phyloP scores from a whole-genome alignment of 2,888 invertebrate species.

The Calameuta idolon region DNA sequence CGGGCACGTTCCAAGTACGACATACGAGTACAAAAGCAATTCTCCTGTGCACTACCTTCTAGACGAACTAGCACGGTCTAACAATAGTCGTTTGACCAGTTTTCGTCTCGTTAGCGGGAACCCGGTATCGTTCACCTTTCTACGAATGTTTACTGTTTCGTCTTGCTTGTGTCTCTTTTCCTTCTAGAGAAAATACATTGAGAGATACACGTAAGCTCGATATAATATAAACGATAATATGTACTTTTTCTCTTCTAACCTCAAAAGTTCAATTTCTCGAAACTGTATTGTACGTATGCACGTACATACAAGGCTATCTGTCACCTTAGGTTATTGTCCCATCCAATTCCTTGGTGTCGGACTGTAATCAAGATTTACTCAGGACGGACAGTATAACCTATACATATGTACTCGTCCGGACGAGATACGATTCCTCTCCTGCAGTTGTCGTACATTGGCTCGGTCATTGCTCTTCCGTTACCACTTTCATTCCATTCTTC shows the following conservation, averaged over 20 bases:
- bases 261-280: not conserved
- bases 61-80: not conserved
- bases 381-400: not conserved
- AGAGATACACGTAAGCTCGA: not conserved
- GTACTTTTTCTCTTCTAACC: not conserved
- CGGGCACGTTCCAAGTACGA: not conserved
- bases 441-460: not conserved
- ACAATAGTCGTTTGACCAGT: conserved; percentile 10
- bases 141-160: not conserved
- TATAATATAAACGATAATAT: not conserved
- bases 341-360: not conserved
- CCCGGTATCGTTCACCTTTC: not conserved
- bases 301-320: not conserved
- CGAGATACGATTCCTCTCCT: not conserved
- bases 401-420: not conserved
- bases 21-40: not conserved
- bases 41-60: not conserved
- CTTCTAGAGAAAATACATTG: not conserved
- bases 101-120: conserved; percentile 6
- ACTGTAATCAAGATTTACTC: not conserved
- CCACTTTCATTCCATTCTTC: not conserved
- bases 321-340: not conserved
- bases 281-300: not conserved
- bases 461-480: not conserved
- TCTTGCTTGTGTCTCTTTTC: not conserved